A percentile compares a stretch with the other conserved stretches of the same genome.
Conservation (phyloP, 2,888 invertebrate species). For the Kryphioiulus occultus region DNA sequence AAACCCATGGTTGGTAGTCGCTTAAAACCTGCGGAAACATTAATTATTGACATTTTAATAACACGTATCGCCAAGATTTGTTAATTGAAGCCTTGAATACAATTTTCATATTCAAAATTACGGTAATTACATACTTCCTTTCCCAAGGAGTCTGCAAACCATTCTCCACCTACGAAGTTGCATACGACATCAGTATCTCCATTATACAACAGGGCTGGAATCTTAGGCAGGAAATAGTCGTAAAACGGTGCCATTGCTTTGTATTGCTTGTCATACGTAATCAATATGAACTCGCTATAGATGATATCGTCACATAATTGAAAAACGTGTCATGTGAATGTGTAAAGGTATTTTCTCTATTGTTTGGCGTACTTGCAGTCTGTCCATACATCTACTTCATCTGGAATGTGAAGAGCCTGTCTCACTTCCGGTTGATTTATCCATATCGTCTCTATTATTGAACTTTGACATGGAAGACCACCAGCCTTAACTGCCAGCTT, state of each 20-base stretch:
- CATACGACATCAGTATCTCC: conserved; percentile 48
- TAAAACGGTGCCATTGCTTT: conserved; percentile 39
- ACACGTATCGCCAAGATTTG: neutral
- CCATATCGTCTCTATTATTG: conserved; percentile 2
- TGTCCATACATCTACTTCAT: conserved; percentile 55
- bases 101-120: no score
- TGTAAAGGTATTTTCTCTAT: neutral
- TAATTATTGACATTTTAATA: neutral
- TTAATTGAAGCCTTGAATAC: neutral
- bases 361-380: conserved; percentile 55
- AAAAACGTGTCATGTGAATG: neutral
- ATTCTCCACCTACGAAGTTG: conserved; percentile 47
- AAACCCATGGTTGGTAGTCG: conserved; percentile 43
- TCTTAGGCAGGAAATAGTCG: conserved; percentile 41
- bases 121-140: conserved; percentile 29
- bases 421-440: conserved; percentile 56
- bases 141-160: conserved; percentile 43
- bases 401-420: conserved; percentile 56
- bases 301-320: neutral
- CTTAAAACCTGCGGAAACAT: neutral
- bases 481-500: neutral
- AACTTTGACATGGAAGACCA: conserved; percentile 28
- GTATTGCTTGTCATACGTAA: neutral
- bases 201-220: conserved; percentile 43
- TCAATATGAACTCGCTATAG: neutral